These are phyloP conservation scores for Monomorium pharaonis DNA, from an alignment of 1,140 invertebrate genomes.

Conservation along the genomic window DNA sequence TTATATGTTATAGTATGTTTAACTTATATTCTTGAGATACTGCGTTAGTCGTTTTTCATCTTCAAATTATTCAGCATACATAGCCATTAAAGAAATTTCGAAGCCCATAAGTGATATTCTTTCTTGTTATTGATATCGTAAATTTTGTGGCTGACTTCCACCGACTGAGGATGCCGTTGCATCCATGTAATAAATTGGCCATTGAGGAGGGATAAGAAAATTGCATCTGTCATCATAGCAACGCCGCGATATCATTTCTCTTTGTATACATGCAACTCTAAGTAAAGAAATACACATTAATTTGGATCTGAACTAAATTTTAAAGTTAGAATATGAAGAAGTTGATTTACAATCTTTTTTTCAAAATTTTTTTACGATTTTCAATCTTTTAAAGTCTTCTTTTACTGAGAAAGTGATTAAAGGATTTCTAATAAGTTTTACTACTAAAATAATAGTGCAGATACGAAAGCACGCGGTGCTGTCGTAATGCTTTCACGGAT, in stretches of 20 bases:
- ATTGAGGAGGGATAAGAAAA: background rate
- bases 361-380: slow-evolving; percentile 5
- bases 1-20: background rate
- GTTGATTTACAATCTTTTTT: slow-evolving; percentile 20
- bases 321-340: background rate
- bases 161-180: background rate
- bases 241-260: background rate
- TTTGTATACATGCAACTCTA: background rate
- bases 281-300: background rate
- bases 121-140: background rate
- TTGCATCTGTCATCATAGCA: slow-evolving; percentile 19
- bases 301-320: slow-evolving; percentile 27
- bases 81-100: background rate
- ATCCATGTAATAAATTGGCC: slow-evolving; percentile 17
- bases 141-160: background rate
- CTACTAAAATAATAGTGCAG: background rate
- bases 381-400: background rate
- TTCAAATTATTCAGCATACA: background rate
- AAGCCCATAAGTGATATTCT: background rate
- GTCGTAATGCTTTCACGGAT: slow-evolving; percentile 38
- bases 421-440: slow-evolving; percentile 50
- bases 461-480: slow-evolving; percentile 26
- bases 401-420: background rate
- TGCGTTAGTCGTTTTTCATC: background rate
- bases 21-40: background rate